These are phyloP conservation scores for Drosophila mercatorum DNA, from an alignment of 2,888 invertebrate genomes.

Conservation along the genomic window DNA sequence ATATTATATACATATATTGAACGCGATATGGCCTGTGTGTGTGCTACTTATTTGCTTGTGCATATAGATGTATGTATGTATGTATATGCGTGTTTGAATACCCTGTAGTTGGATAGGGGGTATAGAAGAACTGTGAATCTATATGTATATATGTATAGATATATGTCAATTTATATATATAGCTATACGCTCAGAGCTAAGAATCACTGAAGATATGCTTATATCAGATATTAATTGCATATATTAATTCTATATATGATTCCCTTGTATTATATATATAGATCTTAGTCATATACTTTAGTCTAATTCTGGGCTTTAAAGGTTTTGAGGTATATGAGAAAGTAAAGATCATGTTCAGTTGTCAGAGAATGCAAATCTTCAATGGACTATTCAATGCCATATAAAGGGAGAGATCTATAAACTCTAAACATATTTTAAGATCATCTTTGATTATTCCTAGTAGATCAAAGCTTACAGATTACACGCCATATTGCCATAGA, in stretches of 20 bases:
- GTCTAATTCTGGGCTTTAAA: neutral
- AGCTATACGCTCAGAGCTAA: too few relatives aligned
- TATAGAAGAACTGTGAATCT: neutral
- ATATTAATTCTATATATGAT: too few relatives aligned
- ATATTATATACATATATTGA: neutral
- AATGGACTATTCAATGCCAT: neutral
- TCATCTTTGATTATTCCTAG: too few relatives aligned
- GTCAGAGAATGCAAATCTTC: neutral
- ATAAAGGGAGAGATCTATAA: neutral
- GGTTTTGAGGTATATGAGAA: neutral
- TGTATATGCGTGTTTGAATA: constrained; percentile 12
- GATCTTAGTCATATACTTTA: neutral
- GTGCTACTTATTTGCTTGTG: constrained; percentile 26
- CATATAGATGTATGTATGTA: constrained; percentile 8
- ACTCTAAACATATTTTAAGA: too few relatives aligned
- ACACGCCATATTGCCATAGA: neutral
- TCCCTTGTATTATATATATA: neutral
- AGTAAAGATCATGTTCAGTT: neutral
- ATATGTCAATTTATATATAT: neutral
- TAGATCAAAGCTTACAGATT: neutral
- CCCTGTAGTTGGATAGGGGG: neutral
- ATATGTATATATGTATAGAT: neutral
- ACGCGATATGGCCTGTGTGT: constrained; percentile 26
- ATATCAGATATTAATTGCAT: too few relatives aligned
- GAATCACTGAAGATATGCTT: too few relatives aligned